Base-by-base conservation (phyloP, 1,140 invertebrate genomes). In the Oryctes rhinoceros region DNA sequence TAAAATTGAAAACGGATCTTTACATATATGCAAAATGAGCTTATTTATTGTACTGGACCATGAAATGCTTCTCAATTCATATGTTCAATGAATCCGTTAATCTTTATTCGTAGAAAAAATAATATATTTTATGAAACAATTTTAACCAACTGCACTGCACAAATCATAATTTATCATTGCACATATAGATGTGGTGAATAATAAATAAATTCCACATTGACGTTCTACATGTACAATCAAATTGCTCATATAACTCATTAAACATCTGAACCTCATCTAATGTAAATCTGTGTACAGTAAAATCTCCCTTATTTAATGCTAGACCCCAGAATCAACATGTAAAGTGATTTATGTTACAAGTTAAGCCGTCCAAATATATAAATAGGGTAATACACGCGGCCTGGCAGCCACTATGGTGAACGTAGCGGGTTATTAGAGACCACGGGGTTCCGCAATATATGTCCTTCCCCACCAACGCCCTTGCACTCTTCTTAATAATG, bases 301-400 rank as follows among this genome's bases (percentile, higher is more conserved):
- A 81, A 78, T 67, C 77, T 35, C 30, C 77, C 35, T 53, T 59
- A 49, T 39, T 49, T 76, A 18, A 59, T 11, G 47, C 76, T 30
- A 80, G 82, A 47, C 65, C 65, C 65, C 65, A 78, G 81, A 82
- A 81, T 82, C 80, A 82, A 77, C 82, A 82, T 82, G 82, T 80
- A 82, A 81, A 82, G 81, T 83, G 82, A 83, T 83, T 83, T 82
- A 83, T 81, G 81, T 62, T 78, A 78, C 78, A 82, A 79, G 78
- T 78, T 82, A 79, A 83, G 79, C 80, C 79, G 75, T 76, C 80
- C 79, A 79, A 67, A 82, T 83, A 78, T 81, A 83, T 83, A 83
- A 83, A 82, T 80, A 81, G 81, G 71, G 80, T 81, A 83, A 84
- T 84, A 82, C 78, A 84, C 82, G 81, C 81, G 80, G 65, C 65